A percentile compares a stretch with the other conserved stretches of the same genome.
Conservation (phyloP, 2,888 invertebrate genomes). For the Eupithecia dodoneata region DNA sequence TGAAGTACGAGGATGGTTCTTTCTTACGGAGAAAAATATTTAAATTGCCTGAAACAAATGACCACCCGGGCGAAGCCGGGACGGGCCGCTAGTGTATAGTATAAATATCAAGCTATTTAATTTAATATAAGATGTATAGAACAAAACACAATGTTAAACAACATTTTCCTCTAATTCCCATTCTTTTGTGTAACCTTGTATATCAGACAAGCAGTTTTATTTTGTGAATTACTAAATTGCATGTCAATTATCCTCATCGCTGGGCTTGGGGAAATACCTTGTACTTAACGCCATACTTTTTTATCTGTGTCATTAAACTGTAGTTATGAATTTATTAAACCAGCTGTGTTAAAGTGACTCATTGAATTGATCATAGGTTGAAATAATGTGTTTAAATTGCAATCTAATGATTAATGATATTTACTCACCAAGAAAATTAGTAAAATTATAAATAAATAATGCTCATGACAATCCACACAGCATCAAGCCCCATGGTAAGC, state of each 20-base stretch:
- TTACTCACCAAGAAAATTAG: no score
- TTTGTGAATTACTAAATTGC: not conserved
- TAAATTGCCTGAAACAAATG: no score
- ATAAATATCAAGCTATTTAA: no score
- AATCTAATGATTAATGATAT: not conserved
- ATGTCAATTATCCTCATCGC: not conserved
- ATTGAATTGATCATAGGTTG: not conserved
- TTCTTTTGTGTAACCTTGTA: not conserved
- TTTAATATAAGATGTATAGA: no score
- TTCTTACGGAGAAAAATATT: no score
- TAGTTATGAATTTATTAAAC: not conserved
- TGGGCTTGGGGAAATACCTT: not conserved
- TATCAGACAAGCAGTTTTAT: not conserved
- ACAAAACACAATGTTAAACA: not conserved
- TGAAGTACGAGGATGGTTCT: no score
- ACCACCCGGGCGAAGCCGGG: no score
- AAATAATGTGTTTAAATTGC: not conserved
- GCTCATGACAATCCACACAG: no score
- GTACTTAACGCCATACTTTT: not conserved
- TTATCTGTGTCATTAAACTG: not conserved
- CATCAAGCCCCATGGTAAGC: no score
- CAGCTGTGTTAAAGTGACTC: not conserved
- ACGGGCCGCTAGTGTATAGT: no score
- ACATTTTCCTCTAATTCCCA: not conserved
- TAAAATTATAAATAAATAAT: no score